Percentiles rank a stretch among this genome's conserved stretches.
These are phyloP conservation scores for Echiichthys vipera DNA, from an alignment of 2,797 vertebrate species.

Conservation along the genomic window DNA sequence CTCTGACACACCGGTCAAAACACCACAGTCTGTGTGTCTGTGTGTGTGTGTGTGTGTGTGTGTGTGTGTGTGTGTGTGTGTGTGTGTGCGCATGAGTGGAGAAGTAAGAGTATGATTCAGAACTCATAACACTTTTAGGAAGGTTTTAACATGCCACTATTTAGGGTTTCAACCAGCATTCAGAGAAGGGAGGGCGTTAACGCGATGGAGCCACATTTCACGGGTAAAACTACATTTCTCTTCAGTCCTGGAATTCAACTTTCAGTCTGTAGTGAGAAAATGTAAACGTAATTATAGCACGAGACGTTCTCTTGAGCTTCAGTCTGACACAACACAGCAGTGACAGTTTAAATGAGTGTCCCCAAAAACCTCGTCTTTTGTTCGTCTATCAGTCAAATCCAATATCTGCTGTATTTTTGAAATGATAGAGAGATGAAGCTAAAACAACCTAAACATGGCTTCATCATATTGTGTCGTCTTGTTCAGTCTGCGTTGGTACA, in stretches of 20 bases:
- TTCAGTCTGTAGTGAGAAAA: constrained; percentile 27
- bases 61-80: constrained; percentile 36
- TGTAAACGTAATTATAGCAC: constrained; percentile 35
- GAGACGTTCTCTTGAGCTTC: constrained; percentile 2
- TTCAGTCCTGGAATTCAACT: constrained; percentile 32
- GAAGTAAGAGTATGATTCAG: constrained; percentile 71
- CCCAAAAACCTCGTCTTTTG: neutral
- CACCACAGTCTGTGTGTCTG: constrained; percentile 61
- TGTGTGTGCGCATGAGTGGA: constrained; percentile 62
- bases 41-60: constrained; percentile 56
- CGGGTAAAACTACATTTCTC: constrained; percentile 36
- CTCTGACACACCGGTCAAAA: constrained; percentile 79
- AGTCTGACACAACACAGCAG: constrained; percentile 9
- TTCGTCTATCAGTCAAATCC: neutral
- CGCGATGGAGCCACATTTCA: constrained; percentile 44
- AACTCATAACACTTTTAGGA: constrained; percentile 72
- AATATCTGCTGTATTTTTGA: neutral
- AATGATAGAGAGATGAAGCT: neutral
- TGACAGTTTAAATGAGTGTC: neutral
- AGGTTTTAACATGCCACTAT: constrained; percentile 71
- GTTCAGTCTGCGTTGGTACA: no score
- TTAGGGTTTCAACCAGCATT: constrained; percentile 71
- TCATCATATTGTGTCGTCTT: no score
- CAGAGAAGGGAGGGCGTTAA: constrained; percentile 34
- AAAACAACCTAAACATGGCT: neutral